phyloP scores from a whole-genome alignment of 2,797 vertebrate species.

The Muraenolepis orangiensis region DNA sequence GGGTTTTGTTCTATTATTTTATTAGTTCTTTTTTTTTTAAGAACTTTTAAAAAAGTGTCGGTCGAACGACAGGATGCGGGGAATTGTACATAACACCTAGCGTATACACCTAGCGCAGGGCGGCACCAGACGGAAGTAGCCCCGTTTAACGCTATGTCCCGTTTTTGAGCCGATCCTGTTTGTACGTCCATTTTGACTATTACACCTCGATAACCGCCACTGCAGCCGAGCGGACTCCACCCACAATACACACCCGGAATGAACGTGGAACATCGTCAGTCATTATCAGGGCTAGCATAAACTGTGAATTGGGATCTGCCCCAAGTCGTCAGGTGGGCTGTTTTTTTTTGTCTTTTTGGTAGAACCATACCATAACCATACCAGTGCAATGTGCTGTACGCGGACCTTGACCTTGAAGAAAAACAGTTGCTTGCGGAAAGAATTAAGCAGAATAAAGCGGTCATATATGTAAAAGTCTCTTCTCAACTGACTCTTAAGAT shows the following conservation, averaged over 20 bases:
- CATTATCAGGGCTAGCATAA: slow-evolving; percentile 56
- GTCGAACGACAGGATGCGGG: background rate
- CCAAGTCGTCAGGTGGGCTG: slow-evolving; percentile 48
- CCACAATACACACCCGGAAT: slow-evolving; percentile 18
- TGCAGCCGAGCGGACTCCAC: background rate
- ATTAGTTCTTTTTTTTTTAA: background rate
- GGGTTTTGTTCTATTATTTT: background rate
- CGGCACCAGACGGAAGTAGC: slow-evolving; percentile 36
- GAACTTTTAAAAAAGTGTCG: background rate
- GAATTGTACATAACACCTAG: background rate
- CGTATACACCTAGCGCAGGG: slow-evolving; percentile 37
- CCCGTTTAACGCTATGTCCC: slow-evolving; percentile 46
- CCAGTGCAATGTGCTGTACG: background rate
- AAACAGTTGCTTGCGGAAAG: background rate
- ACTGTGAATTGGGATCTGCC: slow-evolving; percentile 69
- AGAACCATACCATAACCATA: slow-evolving; percentile 48
- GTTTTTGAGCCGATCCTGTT: slow-evolving; percentile 40
- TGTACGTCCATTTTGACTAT: slow-evolving; percentile 53
- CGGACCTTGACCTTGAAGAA: background rate
- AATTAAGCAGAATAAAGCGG: background rate
- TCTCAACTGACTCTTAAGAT: background rate
- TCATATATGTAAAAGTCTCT: background rate
- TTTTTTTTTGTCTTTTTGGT: slow-evolving; percentile 29
- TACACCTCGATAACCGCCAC: background rate
- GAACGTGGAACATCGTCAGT: slow-evolving; percentile 35